Evolutionary conservation across 1,140 invertebrate species (phyloP).

Genomic region (Bathynomus jamesi): DNA sequence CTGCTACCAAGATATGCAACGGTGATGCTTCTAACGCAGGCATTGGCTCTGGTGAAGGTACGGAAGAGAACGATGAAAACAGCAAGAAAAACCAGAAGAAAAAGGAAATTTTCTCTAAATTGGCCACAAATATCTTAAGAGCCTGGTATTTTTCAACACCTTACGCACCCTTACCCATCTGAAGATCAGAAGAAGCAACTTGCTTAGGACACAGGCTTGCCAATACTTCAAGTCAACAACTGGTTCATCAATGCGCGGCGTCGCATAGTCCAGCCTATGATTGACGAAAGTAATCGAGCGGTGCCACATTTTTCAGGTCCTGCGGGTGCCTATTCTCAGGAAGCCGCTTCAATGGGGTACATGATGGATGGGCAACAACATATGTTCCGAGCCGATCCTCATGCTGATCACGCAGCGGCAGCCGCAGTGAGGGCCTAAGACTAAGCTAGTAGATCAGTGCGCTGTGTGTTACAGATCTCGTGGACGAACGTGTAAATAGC

Average conservation of each 20-base stretch:
- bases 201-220: too few relatives aligned
- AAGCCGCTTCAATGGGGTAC: slow-evolving; percentile 48
- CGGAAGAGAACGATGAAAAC: too few relatives aligned
- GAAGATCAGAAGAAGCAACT: too few relatives aligned
- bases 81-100: too few relatives aligned
- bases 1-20: too few relatives aligned
- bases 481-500: neutral
- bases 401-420: slow-evolving; percentile 45
- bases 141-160: too few relatives aligned
- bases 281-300: slow-evolving; percentile 53
- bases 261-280: slow-evolving; percentile 84
- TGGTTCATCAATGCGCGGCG: slow-evolving; percentile 92
- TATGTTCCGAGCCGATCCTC: slow-evolving; percentile 31
- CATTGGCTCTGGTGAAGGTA: too few relatives aligned
- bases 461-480: neutral
- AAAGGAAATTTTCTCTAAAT: too few relatives aligned
- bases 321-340: slow-evolving; percentile 48
- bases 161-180: too few relatives aligned
- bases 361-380: slow-evolving; percentile 46
- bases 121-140: too few relatives aligned
- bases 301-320: slow-evolving; percentile 40
- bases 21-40: too few relatives aligned
- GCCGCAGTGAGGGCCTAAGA: slow-evolving; percentile 31
- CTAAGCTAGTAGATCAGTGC: neutral
- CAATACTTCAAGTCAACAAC: too few relatives aligned